Conservation (phyloP, 2,888 invertebrate species). For the Phasia obesa region DNA sequence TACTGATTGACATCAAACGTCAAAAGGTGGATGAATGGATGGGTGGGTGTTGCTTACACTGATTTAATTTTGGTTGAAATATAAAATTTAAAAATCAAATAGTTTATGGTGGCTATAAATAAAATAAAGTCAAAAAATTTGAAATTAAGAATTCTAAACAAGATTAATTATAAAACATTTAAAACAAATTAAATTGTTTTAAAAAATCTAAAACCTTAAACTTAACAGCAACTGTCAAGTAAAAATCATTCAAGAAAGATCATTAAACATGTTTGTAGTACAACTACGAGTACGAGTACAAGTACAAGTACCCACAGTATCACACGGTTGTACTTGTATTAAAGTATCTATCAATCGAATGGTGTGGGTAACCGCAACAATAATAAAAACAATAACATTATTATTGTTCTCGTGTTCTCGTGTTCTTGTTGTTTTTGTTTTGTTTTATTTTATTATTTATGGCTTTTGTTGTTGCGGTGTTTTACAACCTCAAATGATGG, state of each 20-base stretch:
- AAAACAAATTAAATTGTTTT: conserved; percentile 46
- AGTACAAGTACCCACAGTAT: no score
- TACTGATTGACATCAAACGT: background rate
- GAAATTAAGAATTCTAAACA: conserved; percentile 47
- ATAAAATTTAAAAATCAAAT: background rate
- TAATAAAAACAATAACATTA: conserved; percentile 12
- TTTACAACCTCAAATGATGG: conserved; percentile 45
- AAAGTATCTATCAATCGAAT: background rate
- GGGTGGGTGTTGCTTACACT: conserved; percentile 23
- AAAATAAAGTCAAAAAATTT: conserved; percentile 28
- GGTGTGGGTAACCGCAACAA: conserved; percentile 28
- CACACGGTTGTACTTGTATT: background rate
- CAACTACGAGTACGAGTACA: no score
- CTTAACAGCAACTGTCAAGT: background rate
- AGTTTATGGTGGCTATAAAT: conserved; percentile 49
- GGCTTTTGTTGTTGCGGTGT: conserved; percentile 17
- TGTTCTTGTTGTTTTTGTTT: background rate
- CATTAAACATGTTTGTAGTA: conserved; percentile 22
- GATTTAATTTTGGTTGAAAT: conserved; percentile 6
- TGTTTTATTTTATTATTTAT: background rate
- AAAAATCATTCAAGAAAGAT: conserved; percentile 28
- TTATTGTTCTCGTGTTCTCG: conserved; percentile 24
- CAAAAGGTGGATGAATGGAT: conserved; percentile 15
- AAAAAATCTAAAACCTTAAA: conserved; percentile 11
- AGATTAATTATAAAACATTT: conserved; percentile 60